Percentiles rank a stretch among this genome's conserved stretches.
Evolutionary conservation across 2,797 vertebrate species (phyloP).

Genomic region (Sebastes cheni): DNA sequence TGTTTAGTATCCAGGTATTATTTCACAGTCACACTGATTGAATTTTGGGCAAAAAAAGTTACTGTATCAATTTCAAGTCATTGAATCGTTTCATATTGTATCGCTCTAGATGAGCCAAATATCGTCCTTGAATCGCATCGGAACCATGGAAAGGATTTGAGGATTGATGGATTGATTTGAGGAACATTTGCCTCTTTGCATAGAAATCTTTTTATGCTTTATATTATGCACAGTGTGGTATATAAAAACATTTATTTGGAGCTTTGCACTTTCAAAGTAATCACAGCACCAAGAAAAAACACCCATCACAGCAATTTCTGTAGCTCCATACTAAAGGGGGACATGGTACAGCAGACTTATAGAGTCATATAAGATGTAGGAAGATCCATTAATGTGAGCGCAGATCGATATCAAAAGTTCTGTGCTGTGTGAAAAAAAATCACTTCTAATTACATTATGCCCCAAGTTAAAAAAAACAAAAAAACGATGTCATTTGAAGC

Average conservation of each 20-base stretch:
- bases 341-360: neutral
- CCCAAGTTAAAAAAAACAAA: neutral
- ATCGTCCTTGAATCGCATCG: neutral
- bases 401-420: slow-evolving; percentile 44
- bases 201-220: neutral
- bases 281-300: neutral
- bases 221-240: neutral
- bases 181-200: neutral
- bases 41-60: neutral
- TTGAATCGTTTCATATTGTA: neutral
- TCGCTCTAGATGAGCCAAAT: neutral
- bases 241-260: neutral
- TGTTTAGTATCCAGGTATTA: neutral
- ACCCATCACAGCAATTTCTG: neutral
- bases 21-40: neutral
- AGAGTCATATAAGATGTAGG: neutral
- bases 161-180: too few relatives aligned
- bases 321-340: neutral
- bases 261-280: neutral
- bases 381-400: slow-evolving; percentile 27
- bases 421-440: slow-evolving; percentile 12
- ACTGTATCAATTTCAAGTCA: neutral
- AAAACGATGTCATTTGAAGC: slow-evolving; percentile 42
- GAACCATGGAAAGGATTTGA: neutral
- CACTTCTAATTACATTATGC: slow-evolving; percentile 49